Base-by-base conservation (phyloP, 2,797 vertebrate genomes). In the Linurgus olivaceus region DNA sequence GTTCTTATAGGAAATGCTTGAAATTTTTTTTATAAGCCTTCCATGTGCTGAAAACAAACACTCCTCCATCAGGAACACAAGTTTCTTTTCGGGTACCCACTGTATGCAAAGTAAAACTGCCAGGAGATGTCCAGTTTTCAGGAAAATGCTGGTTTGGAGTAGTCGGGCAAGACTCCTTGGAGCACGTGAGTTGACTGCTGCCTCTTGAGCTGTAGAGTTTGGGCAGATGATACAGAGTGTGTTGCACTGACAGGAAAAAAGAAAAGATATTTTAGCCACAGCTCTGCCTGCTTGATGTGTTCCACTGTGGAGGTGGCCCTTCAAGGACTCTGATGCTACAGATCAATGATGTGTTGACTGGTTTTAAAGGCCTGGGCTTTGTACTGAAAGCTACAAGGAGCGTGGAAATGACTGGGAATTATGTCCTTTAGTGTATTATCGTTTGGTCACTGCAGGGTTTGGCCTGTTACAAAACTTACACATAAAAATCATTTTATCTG, bases 31-130 rank as follows among this genome's bases (percentile, higher is more conserved):
- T 5, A 12, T 50, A 31, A 78, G 26, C 23, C 25, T 5, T 48
- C 8, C 0, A 0, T 33, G 13, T 1, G 0, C 40, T 59, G 40
- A 48, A 70, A 74, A 45, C 5, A 44, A 85, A 6, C 8, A 8
- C 3, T 38, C 12, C 17, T 20, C 42, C 68, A 24, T 55, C 61
- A 79, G 29, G 37, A 82, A 3, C 0, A 0, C 10, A 35, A 8
- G 4, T 31, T 73, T 86, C 11, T 37, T 71, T 90, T 58, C 0
- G 0, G 48, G 19, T 74, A 38, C 18, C 29, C 20, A 5, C 9
- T 1, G 2, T 29, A n/a, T 10, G 20, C 1, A 9, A 40, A 52
- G 35, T 51, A 38, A 17, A 94, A 29, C 37, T 59, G 54, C 13
- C 33, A 42, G 38, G 63, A 29, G 25, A 7, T 59, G 42, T 8